Evolutionary conservation across 2,888 invertebrate species (phyloP).

Genomic region (Tiliacea citrago): DNA sequence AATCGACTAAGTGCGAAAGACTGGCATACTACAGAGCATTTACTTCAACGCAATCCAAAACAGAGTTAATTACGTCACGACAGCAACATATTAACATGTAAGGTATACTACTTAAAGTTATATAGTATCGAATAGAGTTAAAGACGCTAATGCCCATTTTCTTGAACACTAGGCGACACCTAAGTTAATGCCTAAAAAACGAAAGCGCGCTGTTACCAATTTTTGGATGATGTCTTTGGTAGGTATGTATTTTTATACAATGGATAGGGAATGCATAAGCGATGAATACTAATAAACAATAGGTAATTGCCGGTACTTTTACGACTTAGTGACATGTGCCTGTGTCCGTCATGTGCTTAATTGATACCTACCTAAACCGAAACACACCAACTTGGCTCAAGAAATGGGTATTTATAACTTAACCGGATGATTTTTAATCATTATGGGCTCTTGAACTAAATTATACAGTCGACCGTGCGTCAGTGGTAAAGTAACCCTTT

Average conservation of each 20-base stretch:
- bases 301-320: no score
- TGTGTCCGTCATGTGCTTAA: no score
- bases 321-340: not conserved
- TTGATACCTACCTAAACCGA: not conserved
- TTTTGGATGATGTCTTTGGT: no score
- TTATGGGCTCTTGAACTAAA: no score
- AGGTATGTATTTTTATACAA: not conserved
- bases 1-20: slow-evolving; percentile 39
- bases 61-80: slow-evolving; percentile 24
- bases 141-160: not conserved
- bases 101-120: not conserved
- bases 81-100: slow-evolving; percentile 34
- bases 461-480: no score
- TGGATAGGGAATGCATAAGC: not conserved
- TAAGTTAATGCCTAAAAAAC: no score
- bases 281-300: not conserved
- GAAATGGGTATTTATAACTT: not conserved
- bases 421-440: not conserved
- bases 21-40: slow-evolving; percentile 38
- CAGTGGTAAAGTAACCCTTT: no score
- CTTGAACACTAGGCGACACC: not conserved
- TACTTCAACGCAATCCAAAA: slow-evolving; percentile 34
- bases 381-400: not conserved
- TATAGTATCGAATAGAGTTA: not conserved
- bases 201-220: no score